Evolutionary conservation across 2,113 vertebrate genomes (phyloP).

Genomic region (Bos taurus): DNA sequence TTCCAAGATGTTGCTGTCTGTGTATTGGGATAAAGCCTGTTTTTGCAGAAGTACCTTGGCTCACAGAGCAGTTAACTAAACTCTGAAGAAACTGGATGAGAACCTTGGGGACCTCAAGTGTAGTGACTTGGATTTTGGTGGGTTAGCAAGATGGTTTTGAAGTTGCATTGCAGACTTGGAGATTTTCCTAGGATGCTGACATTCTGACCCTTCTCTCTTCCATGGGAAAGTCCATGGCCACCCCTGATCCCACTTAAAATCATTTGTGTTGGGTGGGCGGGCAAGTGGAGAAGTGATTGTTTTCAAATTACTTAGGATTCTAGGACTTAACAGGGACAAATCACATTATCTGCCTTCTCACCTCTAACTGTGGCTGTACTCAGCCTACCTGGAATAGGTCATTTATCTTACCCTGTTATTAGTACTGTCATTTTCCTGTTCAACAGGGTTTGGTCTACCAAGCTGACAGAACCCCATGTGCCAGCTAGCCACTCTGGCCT

Average conservation of each 20-base stretch:
- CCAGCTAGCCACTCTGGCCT: neutral
- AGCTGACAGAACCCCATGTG: neutral
- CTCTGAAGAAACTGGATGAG: neutral
- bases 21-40: neutral
- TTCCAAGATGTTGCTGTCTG: neutral
- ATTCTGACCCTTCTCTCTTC: neutral
- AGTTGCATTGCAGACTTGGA: neutral
- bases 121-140: neutral
- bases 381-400: neutral
- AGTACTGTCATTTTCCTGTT: neutral
- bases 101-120: neutral
- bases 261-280: neutral
- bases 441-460: neutral
- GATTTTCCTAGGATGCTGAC: neutral
- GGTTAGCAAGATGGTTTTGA: neutral
- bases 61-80: neutral
- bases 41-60: neutral
- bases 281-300: neutral
- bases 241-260: neutral
- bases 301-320: slow-evolving; percentile 32
- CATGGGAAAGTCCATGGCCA: neutral
- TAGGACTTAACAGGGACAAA: neutral
- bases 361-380: neutral
- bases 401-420: neutral
- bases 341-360: neutral